phyloP scores from a whole-genome alignment of 2,888 invertebrate genomes.

The Ramazzottius varieornatus region DNA sequence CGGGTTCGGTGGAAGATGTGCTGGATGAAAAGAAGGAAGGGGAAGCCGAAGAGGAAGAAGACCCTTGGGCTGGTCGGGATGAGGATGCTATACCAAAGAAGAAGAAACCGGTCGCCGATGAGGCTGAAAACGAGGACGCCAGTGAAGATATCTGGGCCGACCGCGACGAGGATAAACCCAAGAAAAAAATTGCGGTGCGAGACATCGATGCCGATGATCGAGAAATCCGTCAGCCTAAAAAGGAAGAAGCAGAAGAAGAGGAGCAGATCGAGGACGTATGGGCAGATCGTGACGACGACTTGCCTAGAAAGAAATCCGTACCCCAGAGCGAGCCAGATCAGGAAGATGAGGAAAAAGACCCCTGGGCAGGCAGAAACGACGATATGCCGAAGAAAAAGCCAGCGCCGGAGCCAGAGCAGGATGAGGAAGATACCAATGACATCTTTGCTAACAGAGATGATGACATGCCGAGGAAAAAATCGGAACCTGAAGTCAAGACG shows the following conservation, averaged over 20 bases:
- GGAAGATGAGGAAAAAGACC: constrained; percentile 9
- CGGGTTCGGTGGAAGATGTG: constrained; percentile 15
- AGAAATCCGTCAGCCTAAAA: not conserved
- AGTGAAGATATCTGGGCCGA: not conserved
- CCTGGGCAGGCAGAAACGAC: not conserved
- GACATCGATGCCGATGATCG: not conserved
- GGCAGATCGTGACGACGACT: not conserved
- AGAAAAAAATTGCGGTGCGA: too few species aligned
- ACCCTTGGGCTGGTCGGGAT: constrained; percentile 5
- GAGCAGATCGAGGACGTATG: not conserved
- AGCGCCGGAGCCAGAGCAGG: constrained; percentile 3
- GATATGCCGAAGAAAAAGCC: not conserved
- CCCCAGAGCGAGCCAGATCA: constrained; percentile 9
- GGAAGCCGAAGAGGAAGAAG: constrained; percentile 5
- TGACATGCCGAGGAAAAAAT: not conserved
- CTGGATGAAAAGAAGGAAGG: constrained; percentile 16
- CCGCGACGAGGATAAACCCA: not conserved
- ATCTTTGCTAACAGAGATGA: not conserved
- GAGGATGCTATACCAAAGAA: constrained; percentile 1
- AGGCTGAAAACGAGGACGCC: constrained; percentile 4
- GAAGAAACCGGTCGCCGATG: not conserved
- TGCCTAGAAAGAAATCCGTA: not conserved
- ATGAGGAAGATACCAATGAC: constrained; percentile 7
- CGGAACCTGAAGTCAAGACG: not conserved
- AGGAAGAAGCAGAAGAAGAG: not conserved